Base-by-base conservation (phyloP, 2,113 vertebrate genomes). In the Tupaia chinensis region DNA sequence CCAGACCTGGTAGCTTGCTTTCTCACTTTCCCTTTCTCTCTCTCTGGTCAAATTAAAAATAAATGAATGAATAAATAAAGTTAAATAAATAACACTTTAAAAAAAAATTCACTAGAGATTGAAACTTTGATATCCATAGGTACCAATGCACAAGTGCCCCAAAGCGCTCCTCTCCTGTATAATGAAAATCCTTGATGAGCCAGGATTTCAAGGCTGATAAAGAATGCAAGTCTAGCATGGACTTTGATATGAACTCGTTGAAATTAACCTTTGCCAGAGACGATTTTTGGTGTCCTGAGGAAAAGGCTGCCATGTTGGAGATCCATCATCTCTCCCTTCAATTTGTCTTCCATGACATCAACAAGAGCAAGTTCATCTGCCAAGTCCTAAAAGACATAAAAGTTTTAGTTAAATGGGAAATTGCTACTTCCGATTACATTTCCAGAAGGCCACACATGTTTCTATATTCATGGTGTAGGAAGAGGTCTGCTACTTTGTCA, bases 251-350 rank as follows among this genome's bases (percentile, higher is more conserved):
- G 83, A 89, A 89, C 7, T 65, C n/a, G 44, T 6, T 73, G 60
- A 85, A 93, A 95, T 97, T 98, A 94, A 99, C 99, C 99, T 99
- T 99, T 99, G 98, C 99, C 98, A 34, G 99, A 99, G 95, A 99
- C 99, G 4, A 99, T 99, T 98, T 99, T 99, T 93, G 99, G 99
- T 4, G 99, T 99, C 97, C 98, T 99, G 77, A 99, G 99, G 98
- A 99, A 99, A 95, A 99, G 99, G 95, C 99, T 99, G 95, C 99
- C 99, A 12, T 99, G 99, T 95, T 99, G 99, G 93, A 99, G 99
- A 97, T 99, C 99, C 97, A 99, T 99, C 98, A 97, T 99, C 95
- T 99, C 99, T 91, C 99, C 99, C 98, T 99, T 99, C 97, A 99
- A 96, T 97, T 99, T 99, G 98, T 99, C 99, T 97, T 99, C 99